phyloP scores from a whole-genome alignment of 2,888 invertebrate genomes.

The Folsomia candida region DNA sequence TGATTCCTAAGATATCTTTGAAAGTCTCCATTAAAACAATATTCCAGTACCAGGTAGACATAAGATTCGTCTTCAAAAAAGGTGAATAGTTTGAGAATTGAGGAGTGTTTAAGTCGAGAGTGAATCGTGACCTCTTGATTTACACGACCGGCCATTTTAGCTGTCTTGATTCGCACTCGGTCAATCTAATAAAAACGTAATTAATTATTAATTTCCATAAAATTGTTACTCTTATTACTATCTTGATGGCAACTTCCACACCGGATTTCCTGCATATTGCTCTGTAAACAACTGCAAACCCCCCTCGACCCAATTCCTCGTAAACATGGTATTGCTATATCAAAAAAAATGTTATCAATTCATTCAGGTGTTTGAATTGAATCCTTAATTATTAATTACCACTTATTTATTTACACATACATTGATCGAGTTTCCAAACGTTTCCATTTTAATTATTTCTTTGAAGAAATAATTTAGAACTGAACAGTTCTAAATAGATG shows the following conservation, averaged over 20 bases:
- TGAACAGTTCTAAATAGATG: too few relatives aligned
- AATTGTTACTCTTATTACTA: conserved; percentile 64
- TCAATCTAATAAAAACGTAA: conserved; percentile 69
- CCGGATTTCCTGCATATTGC: conserved; percentile 76
- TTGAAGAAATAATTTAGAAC: too few relatives aligned
- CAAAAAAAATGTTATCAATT: conserved; percentile 12
- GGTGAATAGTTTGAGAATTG: conserved; percentile 81
- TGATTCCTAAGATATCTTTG: conserved; percentile 74
- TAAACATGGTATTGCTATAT: conserved; percentile 79
- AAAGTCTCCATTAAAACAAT: conserved; percentile 89
- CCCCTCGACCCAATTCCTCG: conserved; percentile 86
- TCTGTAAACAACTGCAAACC: conserved; percentile 88
- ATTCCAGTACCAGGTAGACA: conserved; percentile 88
- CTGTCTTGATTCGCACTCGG: conserved; percentile 81
- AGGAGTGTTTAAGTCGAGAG: conserved; percentile 84
- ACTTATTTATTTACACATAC: conserved; percentile 27
- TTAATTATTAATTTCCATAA: neutral
- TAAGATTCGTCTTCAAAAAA: conserved; percentile 89
- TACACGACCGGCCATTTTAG: conserved; percentile 81
- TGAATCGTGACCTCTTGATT: conserved; percentile 91
- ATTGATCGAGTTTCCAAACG: conserved; percentile 48
- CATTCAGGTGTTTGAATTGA: neutral
- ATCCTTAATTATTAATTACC: too few relatives aligned
- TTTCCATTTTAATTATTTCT: too few relatives aligned
- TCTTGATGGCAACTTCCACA: conserved; percentile 88